Percentiles rank a stretch among this genome's conserved stretches.
Evolutionary conservation across 37 sponge, comb jelly and placozoan genomes (phyloP).

Genomic region (Mnemiopsis leidyi): DNA sequence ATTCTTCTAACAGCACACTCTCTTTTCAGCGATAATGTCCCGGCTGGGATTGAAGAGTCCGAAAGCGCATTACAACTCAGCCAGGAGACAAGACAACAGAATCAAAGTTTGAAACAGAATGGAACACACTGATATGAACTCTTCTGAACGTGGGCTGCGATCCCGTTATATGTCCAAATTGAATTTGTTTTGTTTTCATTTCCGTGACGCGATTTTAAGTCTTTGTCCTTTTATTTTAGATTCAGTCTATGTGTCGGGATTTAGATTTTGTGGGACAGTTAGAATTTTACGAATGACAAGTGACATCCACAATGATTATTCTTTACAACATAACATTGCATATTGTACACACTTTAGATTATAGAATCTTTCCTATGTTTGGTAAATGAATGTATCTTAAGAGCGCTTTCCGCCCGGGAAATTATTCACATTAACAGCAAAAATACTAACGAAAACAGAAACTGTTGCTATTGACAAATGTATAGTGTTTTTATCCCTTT

Average conservation of each 20-base stretch:
- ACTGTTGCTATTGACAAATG: neutral
- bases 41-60: conserved; percentile 43
- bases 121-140: neutral
- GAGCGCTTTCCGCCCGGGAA: no score
- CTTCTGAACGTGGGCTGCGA: no score
- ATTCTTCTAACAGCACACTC: no score
- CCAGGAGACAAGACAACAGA: neutral
- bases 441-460: neutral
- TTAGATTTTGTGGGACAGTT: neutral
- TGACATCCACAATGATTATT: neutral
- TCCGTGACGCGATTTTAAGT: no score
- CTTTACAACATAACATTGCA: neutral
- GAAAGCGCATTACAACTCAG: conserved; percentile 18
- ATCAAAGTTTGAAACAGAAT: conserved; percentile 35
- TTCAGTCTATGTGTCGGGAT: neutral
- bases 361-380: neutral
- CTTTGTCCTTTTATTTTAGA: neutral
- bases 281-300: no score
- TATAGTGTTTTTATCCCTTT: neutral
- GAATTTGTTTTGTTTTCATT: no score
- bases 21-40: conserved; percentile 49
- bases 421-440: neutral
- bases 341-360: neutral
- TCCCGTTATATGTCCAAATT: no score
- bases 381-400: neutral